Evolutionary conservation across 1,140 invertebrate species (phyloP).

Genomic region (Chymomyza costata): DNA sequence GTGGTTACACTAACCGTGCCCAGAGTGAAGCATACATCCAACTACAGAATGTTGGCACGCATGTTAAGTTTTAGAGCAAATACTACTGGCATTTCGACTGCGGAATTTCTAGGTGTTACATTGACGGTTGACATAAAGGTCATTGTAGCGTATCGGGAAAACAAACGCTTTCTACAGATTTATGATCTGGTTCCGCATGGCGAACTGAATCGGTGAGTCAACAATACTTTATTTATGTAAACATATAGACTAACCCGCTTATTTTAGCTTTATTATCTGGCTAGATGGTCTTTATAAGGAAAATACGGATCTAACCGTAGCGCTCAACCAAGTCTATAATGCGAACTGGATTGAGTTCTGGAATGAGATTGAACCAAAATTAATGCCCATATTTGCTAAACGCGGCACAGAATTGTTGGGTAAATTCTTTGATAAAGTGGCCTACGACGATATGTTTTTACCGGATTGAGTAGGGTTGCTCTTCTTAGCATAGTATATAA

Average conservation of each 20-base stretch:
- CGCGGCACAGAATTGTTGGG: constrained; percentile 24
- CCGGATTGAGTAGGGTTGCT: neutral
- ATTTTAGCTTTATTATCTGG: constrained; percentile 37
- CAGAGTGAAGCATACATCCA: neutral
- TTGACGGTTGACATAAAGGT: constrained; percentile 32
- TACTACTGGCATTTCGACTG: constrained; percentile 29
- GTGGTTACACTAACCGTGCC: constrained; percentile 13
- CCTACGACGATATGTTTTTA: constrained; percentile 56
- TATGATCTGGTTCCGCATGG: constrained; percentile 30
- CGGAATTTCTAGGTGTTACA: constrained; percentile 41
- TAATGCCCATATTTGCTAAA: constrained; percentile 3
- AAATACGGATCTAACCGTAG: constrained; percentile 37
- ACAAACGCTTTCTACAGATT: constrained; percentile 40
- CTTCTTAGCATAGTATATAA: constrained; percentile 10
- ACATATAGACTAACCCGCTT: too few relatives aligned
- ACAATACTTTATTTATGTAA: neutral
- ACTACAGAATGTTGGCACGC: constrained; percentile 2
- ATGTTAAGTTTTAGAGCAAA: constrained; percentile 1
- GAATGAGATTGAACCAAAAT: constrained; percentile 34
- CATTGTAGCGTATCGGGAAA: constrained; percentile 38
- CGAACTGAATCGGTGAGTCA: constrained; percentile 44
- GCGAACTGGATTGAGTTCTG: constrained; percentile 45
- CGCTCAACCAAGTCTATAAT: constrained; percentile 30
- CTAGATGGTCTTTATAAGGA: constrained; percentile 41
- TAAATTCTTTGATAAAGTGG: constrained; percentile 31